Evolutionary conservation across 2,797 vertebrate species (phyloP).

Genomic region (Acipenser oxyrinchus): DNA sequence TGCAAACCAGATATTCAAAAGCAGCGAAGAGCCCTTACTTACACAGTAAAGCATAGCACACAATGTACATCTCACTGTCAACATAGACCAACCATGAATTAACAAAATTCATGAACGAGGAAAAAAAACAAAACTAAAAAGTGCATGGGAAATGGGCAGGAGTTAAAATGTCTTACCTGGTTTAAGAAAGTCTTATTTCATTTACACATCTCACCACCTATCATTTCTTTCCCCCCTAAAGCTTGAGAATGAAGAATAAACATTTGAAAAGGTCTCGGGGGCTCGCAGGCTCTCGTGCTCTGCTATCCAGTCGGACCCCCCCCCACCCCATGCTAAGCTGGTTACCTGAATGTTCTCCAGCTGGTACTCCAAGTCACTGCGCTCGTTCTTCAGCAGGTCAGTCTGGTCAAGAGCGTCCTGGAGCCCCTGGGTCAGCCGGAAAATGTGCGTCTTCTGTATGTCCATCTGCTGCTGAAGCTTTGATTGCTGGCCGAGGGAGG

Average conservation of each 20-base stretch:
- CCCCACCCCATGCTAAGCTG: neutral
- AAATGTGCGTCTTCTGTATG: conserved; percentile 94
- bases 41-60: no score
- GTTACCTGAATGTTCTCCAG: conserved; percentile 70
- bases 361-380: conserved; percentile 90
- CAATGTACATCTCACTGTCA: no score
- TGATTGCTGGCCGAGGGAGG: conserved; percentile 68
- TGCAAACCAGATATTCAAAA: no score
- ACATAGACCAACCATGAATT: no score
- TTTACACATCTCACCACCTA: neutral
- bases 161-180: no score
- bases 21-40: no score
- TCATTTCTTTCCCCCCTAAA: neutral
- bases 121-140: no score
- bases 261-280: no score
- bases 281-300: neutral
- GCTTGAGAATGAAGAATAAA: neutral
- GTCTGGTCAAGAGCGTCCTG: conserved; percentile 93
- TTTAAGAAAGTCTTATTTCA: no score
- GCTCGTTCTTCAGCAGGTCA: conserved; percentile 92
- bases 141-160: no score
- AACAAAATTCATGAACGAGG: no score
- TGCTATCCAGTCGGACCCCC: neutral
- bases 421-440: conserved; percentile 91
- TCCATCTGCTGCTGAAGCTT: conserved; percentile 98